Conservation (phyloP, 2,797 vertebrate species). For the Amphiprion clarkii region DNA sequence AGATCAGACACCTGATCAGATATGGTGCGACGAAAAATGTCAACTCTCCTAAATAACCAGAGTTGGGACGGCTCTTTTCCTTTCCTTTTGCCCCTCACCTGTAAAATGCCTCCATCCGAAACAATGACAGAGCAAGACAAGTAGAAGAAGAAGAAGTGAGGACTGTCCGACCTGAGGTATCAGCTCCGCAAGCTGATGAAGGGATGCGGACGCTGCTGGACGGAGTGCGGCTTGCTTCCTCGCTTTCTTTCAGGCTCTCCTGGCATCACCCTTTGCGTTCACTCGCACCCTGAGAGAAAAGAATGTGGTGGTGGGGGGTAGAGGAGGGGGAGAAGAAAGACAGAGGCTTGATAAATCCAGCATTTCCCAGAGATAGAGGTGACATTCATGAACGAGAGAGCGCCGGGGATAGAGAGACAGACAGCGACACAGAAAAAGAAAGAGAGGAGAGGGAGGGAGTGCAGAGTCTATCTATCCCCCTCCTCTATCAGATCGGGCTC, state of each 20-base stretch:
- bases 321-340: conserved; percentile 9
- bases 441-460: conserved; percentile 44
- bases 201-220: conserved; percentile 48
- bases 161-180: conserved; percentile 71
- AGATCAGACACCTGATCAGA: conserved; percentile 23
- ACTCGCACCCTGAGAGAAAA: conserved; percentile 71
- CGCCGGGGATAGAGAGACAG: conserved; percentile 52
- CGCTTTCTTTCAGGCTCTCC: conserved; percentile 56
- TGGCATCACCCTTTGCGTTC: conserved; percentile 65
- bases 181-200: conserved; percentile 63
- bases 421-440: conserved; percentile 49
- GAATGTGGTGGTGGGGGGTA: no score
- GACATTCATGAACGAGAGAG: conserved; percentile 83
- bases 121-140: conserved; percentile 48
- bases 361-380: conserved; percentile 81
- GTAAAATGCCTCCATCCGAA: conserved; percentile 50
- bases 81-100: conserved; percentile 49
- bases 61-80: conserved; percentile 41
- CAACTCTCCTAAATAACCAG: conserved; percentile 45
- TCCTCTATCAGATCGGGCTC: conserved; percentile 61
- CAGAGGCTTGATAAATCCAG: conserved; percentile 76
- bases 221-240: conserved; percentile 40
- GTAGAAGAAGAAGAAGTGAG: conserved; percentile 51
- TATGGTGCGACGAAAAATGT: conserved; percentile 21
- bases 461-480: conserved; percentile 65